Percentiles rank a stretch among this genome's conserved stretches.
phyloP scores from a whole-genome alignment of 2,888 invertebrate species.

The Platycnemis pennipes region DNA sequence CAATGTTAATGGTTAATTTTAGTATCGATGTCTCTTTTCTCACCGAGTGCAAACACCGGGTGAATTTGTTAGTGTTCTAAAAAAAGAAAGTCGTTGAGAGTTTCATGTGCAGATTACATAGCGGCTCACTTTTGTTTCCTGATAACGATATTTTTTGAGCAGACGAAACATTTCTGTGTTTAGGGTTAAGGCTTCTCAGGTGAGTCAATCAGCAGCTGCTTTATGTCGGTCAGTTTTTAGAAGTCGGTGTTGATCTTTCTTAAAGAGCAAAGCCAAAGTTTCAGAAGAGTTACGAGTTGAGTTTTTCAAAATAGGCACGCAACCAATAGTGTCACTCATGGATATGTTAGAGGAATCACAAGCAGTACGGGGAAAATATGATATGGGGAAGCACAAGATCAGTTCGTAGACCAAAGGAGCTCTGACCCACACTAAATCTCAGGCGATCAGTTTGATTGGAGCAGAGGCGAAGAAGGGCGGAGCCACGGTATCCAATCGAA shows the following conservation, averaged over 20 bases:
- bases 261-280: not conserved
- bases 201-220: slow-evolving; percentile 44
- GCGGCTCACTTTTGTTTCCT: not conserved
- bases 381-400: not conserved
- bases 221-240: slow-evolving; percentile 42
- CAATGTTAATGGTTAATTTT: slow-evolving; percentile 59
- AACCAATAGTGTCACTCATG: not conserved
- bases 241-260: not conserved
- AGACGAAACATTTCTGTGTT: slow-evolving; percentile 41
- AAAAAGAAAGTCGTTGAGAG: slow-evolving; percentile 13
- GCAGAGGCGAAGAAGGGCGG: not conserved
- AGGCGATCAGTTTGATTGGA: not conserved
- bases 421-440: not conserved
- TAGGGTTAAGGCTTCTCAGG: slow-evolving; percentile 39
- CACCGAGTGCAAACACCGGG: slow-evolving; percentile 28
- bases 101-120: slow-evolving; percentile 50
- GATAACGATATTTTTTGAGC: slow-evolving; percentile 20
- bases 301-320: not conserved
- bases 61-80: slow-evolving; percentile 7
- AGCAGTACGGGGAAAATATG: not conserved
- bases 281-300: not conserved
- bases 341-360: not conserved
- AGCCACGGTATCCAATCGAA: not conserved
- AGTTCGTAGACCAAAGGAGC: not conserved
- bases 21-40: slow-evolving; percentile 56